Evolutionary conservation across 1,140 invertebrate genomes (phyloP).

Genomic region (Papilio helenus): DNA sequence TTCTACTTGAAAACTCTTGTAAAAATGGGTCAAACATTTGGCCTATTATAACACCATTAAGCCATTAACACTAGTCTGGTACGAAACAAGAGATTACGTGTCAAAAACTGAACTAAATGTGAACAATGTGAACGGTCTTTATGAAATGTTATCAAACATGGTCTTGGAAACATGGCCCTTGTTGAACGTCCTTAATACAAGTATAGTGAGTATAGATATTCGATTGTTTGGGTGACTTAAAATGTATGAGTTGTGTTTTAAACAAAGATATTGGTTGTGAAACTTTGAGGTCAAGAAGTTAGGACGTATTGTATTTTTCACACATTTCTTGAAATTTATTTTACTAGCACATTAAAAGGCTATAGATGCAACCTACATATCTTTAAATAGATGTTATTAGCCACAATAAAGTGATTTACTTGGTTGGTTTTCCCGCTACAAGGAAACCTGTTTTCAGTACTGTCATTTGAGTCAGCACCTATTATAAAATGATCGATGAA

Average conservation of each 20-base stretch:
- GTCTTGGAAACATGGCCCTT: not conserved
- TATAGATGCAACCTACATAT: not conserved
- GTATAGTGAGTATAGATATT: not conserved
- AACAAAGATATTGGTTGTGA: not conserved
- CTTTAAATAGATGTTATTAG: not conserved
- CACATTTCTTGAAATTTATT: not conserved
- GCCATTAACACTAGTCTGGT: no score
- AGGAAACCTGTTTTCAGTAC: not conserved
- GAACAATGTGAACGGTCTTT: not conserved
- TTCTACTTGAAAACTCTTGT: slow-evolving; percentile 11
- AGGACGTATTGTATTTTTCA: not conserved
- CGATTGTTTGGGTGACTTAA: slow-evolving; percentile 4
- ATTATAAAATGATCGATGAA: not conserved
- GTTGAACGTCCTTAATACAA: not conserved
- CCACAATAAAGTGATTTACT: not conserved
- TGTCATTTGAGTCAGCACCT: not conserved
- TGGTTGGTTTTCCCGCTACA: not conserved
- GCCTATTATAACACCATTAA: not conserved
- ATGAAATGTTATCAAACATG: slow-evolving; percentile 18
- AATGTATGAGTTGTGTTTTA: not conserved
- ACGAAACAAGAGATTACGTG: not conserved
- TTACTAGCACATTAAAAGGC: not conserved
- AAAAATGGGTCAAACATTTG: not conserved
- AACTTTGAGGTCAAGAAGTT: not conserved
- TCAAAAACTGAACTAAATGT: not conserved